Conservation (phyloP, 1,140 invertebrate species). For the Drosophila mayri region DNA sequence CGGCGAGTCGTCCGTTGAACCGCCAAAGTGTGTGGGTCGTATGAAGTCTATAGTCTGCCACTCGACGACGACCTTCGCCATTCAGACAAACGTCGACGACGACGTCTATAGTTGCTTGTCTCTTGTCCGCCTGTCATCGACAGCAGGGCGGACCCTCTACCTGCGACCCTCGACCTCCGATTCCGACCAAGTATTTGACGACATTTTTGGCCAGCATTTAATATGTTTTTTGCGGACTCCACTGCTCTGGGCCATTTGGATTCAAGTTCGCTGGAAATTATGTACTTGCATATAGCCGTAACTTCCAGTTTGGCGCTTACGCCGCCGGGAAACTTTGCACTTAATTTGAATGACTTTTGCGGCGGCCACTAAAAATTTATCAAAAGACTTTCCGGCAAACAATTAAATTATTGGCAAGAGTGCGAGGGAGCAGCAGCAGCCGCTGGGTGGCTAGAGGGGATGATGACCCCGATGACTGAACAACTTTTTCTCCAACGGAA, state of each 20-base stretch:
- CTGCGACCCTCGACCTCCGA: not conserved
- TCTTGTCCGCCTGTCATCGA: slow-evolving; percentile 42
- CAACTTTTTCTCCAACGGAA: slow-evolving; percentile 63
- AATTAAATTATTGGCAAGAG: slow-evolving; percentile 69
- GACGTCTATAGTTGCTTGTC: slow-evolving; percentile 10
- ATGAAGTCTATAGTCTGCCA: slow-evolving; percentile 21
- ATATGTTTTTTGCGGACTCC: slow-evolving; percentile 22
- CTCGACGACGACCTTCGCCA: slow-evolving; percentile 55
- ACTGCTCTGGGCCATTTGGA: slow-evolving; percentile 3
- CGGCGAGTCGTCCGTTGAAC: slow-evolving; percentile 32
- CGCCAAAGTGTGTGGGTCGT: not conserved
- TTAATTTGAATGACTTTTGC: slow-evolving; percentile 67
- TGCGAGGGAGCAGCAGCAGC: not conserved
- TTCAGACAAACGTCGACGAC: slow-evolving; percentile 24
- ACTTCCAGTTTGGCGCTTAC: slow-evolving; percentile 12
- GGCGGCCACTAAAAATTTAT: slow-evolving; percentile 41
- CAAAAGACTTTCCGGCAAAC: slow-evolving; percentile 69
- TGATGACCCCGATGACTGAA: slow-evolving; percentile 33
- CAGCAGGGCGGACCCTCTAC: slow-evolving; percentile 12
- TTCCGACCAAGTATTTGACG: slow-evolving; percentile 10
- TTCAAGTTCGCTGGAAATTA: slow-evolving; percentile 13
- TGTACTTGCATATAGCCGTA: slow-evolving; percentile 1
- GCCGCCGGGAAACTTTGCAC: slow-evolving; percentile 65
- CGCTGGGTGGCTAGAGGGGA: not conserved
- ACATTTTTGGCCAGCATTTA: slow-evolving; percentile 36